phyloP scores from a whole-genome alignment of 2,797 vertebrate genomes.

The Ctenopoma kingsleyae region DNA sequence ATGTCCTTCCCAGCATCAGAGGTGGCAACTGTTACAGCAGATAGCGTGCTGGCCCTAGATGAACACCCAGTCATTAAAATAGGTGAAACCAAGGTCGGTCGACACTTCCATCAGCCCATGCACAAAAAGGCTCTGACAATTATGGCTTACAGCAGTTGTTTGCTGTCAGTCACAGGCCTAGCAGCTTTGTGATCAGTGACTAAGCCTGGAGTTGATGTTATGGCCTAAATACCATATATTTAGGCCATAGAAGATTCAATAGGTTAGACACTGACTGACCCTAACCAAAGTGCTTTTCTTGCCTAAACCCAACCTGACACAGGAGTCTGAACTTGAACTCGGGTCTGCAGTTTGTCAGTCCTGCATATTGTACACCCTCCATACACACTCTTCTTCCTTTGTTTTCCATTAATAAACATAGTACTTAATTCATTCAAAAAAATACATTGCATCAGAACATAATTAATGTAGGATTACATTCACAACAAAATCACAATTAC shows the following conservation, averaged over 20 bases:
- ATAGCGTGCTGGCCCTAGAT: slow-evolving; percentile 15
- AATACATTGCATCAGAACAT: no score
- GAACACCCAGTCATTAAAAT: slow-evolving; percentile 46
- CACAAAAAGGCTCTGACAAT: slow-evolving; percentile 51
- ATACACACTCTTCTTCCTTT: no score
- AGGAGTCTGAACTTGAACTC: no score
- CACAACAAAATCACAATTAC: no score
- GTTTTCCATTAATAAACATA: no score
- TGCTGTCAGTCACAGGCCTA: slow-evolving; percentile 30
- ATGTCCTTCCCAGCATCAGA: slow-evolving; percentile 38
- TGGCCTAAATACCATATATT: slow-evolving; percentile 17
- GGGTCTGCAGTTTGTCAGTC: no score
- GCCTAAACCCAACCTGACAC: no score
- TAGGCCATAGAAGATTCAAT: slow-evolving; percentile 33
- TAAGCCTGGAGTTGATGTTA: slow-evolving; percentile 25
- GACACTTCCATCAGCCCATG: slow-evolving; percentile 47
- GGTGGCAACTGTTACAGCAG: slow-evolving; percentile 40
- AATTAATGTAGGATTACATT: no score
- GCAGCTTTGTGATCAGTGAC: slow-evolving; percentile 51
- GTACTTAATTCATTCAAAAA: no score
- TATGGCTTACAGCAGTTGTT: slow-evolving; percentile 56
- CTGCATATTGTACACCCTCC: no score
- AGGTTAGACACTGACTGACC: slow-evolving; percentile 28
- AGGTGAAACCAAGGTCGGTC: slow-evolving; percentile 65
- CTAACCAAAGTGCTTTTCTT: no score